These are phyloP conservation scores for Oreochromis tanganicae DNA, from an alignment of 2,113 vertebrate genomes.

Conservation along the genomic window DNA sequence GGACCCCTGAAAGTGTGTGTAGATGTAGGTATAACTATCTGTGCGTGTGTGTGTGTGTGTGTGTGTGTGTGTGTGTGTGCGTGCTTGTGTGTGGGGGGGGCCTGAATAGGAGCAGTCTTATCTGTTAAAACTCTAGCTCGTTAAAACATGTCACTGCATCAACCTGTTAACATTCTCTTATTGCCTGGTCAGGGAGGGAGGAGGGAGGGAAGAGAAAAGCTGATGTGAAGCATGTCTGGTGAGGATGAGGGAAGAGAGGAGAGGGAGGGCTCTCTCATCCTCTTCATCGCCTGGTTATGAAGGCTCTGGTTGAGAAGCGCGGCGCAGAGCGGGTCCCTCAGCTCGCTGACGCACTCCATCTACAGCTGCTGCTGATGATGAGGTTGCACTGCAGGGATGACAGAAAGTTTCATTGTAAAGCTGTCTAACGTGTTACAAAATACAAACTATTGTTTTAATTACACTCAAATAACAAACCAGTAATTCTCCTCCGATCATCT, in stretches of 20 bases:
- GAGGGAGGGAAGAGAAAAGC: conserved; percentile 62
- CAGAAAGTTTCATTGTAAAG: not conserved
- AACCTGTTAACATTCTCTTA: conserved; percentile 92
- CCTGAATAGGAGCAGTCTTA: conserved; percentile 41
- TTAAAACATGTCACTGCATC: conserved; percentile 85
- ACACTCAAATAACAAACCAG: not conserved
- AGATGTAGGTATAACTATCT: not conserved
- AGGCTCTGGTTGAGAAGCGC: conserved; percentile 38
- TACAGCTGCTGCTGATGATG: conserved; percentile 99
- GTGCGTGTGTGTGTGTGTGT: not conserved
- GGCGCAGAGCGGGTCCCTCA: conserved; percentile 31
- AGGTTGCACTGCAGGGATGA: conserved; percentile 84
- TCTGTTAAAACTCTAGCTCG: conserved; percentile 59
- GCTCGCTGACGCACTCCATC: conserved; percentile 76
- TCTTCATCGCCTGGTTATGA: conserved; percentile 60
- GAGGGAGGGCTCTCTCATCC: conserved; percentile 75
- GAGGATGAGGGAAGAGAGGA: conserved; percentile 53
- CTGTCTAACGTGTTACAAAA: not conserved
- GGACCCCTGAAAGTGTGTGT: conserved; percentile 71
- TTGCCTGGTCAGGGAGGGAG: conserved; percentile 79
- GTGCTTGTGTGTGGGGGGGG: not conserved
- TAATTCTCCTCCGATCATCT: not conserved
- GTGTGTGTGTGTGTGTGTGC: not conserved
- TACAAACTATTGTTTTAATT: not conserved
- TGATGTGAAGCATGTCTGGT: conserved; percentile 56